Evolutionary conservation across 64 coral and sea anemone genomes (phyloP), one percentile per base, ranked within the genome.

Genomic region (Stichodactyla mertensii): DNA sequence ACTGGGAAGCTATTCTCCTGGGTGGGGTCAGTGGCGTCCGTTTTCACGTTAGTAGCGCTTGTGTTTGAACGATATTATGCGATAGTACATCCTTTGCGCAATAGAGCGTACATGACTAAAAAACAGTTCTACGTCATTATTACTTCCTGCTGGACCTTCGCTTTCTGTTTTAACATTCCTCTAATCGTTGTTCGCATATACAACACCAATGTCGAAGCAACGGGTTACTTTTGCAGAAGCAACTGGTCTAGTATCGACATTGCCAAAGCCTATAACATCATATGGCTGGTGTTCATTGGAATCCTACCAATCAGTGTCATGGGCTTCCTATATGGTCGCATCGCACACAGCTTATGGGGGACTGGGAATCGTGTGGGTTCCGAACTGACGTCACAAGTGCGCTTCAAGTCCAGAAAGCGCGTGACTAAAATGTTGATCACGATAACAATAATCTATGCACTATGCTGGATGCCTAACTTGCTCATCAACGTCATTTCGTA

Each of bases 51-150:
- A 18, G 14, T 83, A 19, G 87, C 79, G 6, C 18, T 89, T 16
- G 87, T 58, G n/a, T 89, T 89, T 67, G 87, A 89, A 55, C 59
- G 87, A 60, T 89, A 78, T 58, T 89, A 89, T 36, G 87, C 87
- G 16, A 89, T 89, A 67, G 87, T 89, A 1, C 52, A 82, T 52
- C 87, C 87, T n/a, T 56, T 67, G 14, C 27, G 80, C 54, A 66
- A n/a, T 55, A 82, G 79, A 83, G 87, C 23, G 20, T 51, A 51
- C 16, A 53, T 89, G 4, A 83, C 87, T 5, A 83, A 52, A 10
- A 89, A 36, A 13, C 57, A 52, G 87, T 52, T 82, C 22, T 36
- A 16, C 20, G 6, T 51, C 5, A 69, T 83, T 28, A 61, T 89
- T 19, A 52, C 23, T 6, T 54, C 52, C 15, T 83, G 87, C 19